These are phyloP conservation scores for Apeira syringaria DNA, from an alignment of 2,888 invertebrate species.

Conservation along the genomic window DNA sequence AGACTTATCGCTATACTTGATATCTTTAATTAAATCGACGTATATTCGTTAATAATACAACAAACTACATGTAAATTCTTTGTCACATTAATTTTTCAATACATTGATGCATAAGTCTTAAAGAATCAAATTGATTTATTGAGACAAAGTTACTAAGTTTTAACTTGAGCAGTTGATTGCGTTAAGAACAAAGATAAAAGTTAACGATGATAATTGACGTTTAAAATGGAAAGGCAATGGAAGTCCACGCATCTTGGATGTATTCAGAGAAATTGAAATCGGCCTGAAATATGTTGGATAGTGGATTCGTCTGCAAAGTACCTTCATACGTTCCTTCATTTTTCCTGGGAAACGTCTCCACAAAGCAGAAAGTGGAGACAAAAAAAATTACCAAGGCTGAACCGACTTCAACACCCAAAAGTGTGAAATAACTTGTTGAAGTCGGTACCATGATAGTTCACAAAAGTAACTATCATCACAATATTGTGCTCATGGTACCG, in stretches of 20 bases:
- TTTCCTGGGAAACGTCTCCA: no score
- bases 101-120: neutral
- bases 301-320: no score
- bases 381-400: no score
- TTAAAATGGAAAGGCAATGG: conserved; percentile 45
- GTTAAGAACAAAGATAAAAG: conserved; percentile 44
- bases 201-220: conserved; percentile 57
- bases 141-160: neutral
- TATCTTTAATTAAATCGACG: conserved; percentile 45
- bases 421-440: no score
- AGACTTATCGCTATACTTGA: conserved; percentile 39
- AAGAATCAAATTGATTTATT: neutral
- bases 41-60: conserved; percentile 7
- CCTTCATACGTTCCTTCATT: no score
- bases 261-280: conserved; percentile 38
- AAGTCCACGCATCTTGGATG: conserved; percentile 23
- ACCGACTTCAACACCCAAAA: no score
- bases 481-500: no score
- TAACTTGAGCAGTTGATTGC: conserved; percentile 8
- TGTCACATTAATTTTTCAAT: conserved; percentile 5
- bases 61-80: neutral
- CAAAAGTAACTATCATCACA: no score
- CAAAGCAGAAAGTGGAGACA: no score
- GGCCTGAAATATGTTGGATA: conserved; percentile 21
- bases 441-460: no score